These are phyloP conservation scores for Petrolisthes manimaculis DNA, from an alignment of 2,888 invertebrate genomes.

Conservation along the genomic window DNA sequence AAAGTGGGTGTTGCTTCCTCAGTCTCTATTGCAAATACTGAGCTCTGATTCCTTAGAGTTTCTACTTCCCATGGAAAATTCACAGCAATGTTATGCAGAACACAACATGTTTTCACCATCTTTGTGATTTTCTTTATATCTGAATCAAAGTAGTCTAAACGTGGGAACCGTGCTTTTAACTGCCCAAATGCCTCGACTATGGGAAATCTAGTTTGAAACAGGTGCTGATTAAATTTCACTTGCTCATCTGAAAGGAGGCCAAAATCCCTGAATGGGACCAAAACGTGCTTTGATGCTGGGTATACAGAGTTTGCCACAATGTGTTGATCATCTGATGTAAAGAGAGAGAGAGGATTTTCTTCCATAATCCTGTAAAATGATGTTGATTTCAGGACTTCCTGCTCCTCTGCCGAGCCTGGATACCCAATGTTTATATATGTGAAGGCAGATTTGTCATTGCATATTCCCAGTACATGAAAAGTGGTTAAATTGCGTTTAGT, in stretches of 20 bases:
- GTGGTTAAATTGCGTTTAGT: neutral
- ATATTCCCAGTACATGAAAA: neutral
- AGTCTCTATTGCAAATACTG: too few relatives aligned
- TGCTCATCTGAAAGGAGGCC: neutral
- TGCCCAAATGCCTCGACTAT: neutral
- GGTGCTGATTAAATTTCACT: neutral
- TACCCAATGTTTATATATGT: neutral
- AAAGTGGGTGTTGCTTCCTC: too few relatives aligned
- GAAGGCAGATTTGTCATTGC: neutral
- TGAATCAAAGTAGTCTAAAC: neutral
- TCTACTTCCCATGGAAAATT: neutral
- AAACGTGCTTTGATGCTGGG: neutral
- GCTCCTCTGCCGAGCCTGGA: neutral
- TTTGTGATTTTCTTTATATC: neutral
- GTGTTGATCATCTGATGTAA: neutral
- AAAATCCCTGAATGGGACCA: neutral
- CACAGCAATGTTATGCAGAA: neutral
- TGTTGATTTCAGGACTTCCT: neutral
- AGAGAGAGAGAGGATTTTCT: neutral
- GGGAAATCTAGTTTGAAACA: neutral
- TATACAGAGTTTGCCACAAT: neutral
- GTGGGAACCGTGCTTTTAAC: neutral
- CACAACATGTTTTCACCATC: neutral
- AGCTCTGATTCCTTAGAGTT: neutral
- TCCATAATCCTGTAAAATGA: neutral